Evolutionary conservation across 2,797 vertebrate genomes (phyloP).

Genomic region (Morus bassanus): DNA sequence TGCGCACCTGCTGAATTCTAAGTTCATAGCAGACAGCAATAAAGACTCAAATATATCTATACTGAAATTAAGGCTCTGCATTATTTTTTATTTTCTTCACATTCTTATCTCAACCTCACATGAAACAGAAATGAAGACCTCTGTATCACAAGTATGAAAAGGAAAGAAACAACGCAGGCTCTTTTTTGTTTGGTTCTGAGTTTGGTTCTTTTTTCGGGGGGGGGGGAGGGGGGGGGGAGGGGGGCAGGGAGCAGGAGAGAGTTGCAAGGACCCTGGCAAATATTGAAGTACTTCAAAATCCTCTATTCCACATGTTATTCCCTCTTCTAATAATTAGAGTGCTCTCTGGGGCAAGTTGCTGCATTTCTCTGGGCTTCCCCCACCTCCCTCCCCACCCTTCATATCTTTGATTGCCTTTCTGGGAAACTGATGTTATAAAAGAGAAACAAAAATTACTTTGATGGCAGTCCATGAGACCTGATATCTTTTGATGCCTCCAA

Average conservation of each 20-base stretch:
- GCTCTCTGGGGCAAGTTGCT: not conserved
- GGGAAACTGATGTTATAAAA: not conserved
- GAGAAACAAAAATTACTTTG: not conserved
- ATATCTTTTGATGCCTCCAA: not conserved
- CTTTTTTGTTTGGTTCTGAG: not conserved
- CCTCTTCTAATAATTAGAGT: not conserved
- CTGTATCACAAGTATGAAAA: not conserved
- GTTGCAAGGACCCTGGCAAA: not conserved
- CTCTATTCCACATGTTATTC: not conserved
- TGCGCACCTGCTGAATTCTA: not conserved
- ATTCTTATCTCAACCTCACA: not conserved
- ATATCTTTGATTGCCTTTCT: not conserved
- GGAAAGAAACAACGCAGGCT: not conserved
- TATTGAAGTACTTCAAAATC: not conserved
- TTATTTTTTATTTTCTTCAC: not conserved
- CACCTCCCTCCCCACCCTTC: fast-evolving
- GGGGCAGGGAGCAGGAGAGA: too few relatives aligned
- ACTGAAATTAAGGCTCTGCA: not conserved
- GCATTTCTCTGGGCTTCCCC: not conserved
- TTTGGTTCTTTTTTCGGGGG: not conserved
- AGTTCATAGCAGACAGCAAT: not conserved
- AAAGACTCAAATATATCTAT: not conserved
- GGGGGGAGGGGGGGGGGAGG: fast-evolving
- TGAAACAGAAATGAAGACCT: not conserved
- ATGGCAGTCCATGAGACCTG: not conserved